Conservation (phyloP, 2,797 vertebrate species). For the Vespertilio murinus region DNA sequence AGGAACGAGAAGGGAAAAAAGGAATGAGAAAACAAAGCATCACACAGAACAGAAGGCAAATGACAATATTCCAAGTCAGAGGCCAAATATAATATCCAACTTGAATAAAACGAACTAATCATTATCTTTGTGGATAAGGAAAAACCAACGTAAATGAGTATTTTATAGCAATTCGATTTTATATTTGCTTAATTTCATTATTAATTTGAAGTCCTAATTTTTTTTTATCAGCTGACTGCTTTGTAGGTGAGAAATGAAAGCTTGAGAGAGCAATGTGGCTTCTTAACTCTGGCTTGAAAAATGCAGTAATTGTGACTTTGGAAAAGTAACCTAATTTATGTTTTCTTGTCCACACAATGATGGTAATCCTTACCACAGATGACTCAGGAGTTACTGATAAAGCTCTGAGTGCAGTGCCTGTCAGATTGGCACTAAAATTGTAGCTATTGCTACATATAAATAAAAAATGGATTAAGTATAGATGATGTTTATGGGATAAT, state of each 20-base stretch:
- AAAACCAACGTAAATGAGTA: background rate
- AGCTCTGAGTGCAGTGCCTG: background rate
- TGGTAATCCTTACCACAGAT: background rate
- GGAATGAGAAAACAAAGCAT: background rate
- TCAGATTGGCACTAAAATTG: background rate
- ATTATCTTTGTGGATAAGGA: background rate
- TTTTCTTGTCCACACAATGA: background rate
- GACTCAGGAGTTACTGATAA: background rate
- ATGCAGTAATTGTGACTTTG: background rate
- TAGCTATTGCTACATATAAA: background rate
- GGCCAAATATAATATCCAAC: background rate
- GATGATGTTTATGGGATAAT: background rate
- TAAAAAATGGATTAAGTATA: background rate
- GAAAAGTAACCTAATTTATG: background rate
- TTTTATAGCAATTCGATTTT: background rate
- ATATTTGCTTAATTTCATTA: background rate
- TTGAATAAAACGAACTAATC: background rate
- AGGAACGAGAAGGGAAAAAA: background rate
- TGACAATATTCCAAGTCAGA: background rate
- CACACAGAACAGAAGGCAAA: background rate
- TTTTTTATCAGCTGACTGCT: background rate
- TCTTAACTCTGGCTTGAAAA: background rate
- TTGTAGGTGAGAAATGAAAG: background rate
- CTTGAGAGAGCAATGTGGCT: background rate
- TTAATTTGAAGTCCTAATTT: background rate